Base-by-base conservation (phyloP, 2,113 vertebrate genomes). In the Chamaea fasciata region DNA sequence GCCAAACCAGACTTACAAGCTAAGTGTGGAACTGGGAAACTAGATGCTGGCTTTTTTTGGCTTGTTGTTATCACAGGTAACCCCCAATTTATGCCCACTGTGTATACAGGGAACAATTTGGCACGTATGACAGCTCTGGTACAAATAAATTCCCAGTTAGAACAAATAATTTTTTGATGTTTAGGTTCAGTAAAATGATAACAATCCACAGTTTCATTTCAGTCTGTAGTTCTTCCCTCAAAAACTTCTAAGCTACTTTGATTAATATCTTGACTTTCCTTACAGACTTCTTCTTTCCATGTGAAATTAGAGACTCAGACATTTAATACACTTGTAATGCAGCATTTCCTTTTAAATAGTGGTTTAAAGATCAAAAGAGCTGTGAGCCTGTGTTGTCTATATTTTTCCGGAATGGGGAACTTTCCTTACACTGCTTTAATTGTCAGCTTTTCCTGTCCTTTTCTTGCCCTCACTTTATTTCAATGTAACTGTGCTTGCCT, bases 291-390 rank as follows among this genome's bases (percentile, higher is more conserved):
- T 87, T 90, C 80, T 41, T 86, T 95, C 82, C 13, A 33, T 56
- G 52, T 90, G 90, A 86, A 93, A 93, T 88, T 41, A 90, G 92
- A 95, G 44, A 74, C 39, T 85, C 67, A 31, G 84, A 83, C 24
- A 85, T 71, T 88, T 86, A 91, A 86, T 92, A 94, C 68, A 55
- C 21, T 95, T 86, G 68, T 94, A 90, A 83, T 86, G 67, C 90
- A 83, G 42, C 84, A 86, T 95, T 96, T 96, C 76, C 76, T 88
- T 90, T 95, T 53, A 55, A 96, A 68, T 39, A 74, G 73, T 41
- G 39, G 50, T 75, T 95, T 90, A 69, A 88, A 92, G 77, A 92
- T 95, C 90, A 94, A 69, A 87, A 77, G 52, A 77, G 12, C 68
- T 81, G 35, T 52, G 55, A 91, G 78, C 52, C 64, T 95, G 46